These are phyloP conservation scores for Vandiemenella viatica DNA, from an alignment of 2,888 invertebrate species.

Conservation along the genomic window DNA sequence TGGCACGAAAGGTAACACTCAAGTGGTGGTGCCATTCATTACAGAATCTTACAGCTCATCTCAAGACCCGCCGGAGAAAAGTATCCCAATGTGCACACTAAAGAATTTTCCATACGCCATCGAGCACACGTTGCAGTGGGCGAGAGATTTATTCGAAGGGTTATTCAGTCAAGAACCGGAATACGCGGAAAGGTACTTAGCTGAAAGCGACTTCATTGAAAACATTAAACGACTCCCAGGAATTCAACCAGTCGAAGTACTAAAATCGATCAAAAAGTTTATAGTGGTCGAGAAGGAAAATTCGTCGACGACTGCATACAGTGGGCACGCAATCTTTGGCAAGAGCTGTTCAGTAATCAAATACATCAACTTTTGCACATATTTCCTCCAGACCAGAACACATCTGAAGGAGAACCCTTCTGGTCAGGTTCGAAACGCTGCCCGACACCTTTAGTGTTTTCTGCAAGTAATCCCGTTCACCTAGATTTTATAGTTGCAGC, in stretches of 20 bases:
- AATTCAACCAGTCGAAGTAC: slow-evolving; percentile 26
- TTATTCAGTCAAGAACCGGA: slow-evolving; percentile 32
- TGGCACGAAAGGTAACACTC: slow-evolving; percentile 39
- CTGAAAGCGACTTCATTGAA: slow-evolving; percentile 33
- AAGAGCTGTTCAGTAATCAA: slow-evolving; percentile 36
- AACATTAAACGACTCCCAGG: slow-evolving; percentile 30
- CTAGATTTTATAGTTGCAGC: slow-evolving; percentile 37
- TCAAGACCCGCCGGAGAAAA: slow-evolving; percentile 30
- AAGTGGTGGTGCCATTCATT: slow-evolving; percentile 40
- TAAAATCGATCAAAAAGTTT: slow-evolving; percentile 31
- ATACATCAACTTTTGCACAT: slow-evolving; percentile 42
- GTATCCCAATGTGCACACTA: slow-evolving; percentile 39
- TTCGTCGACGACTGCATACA: slow-evolving; percentile 32
- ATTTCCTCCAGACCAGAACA: slow-evolving; percentile 39
- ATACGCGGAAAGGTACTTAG: slow-evolving; percentile 19
- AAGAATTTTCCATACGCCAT: slow-evolving; percentile 46
- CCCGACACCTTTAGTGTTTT: slow-evolving; percentile 29
- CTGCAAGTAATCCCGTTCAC: slow-evolving; percentile 22
- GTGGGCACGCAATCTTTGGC: slow-evolving; percentile 32
- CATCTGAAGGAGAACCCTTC: slow-evolving; percentile 30
- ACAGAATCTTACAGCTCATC: slow-evolving; percentile 44
- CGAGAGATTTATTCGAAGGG: slow-evolving; percentile 33
- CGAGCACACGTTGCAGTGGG: slow-evolving; percentile 28
- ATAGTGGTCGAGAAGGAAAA: slow-evolving; percentile 34
- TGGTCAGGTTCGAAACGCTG: slow-evolving; percentile 47